phyloP scores from a whole-genome alignment of 2,888 invertebrate genomes.

The Gastrophysa polygoni region DNA sequence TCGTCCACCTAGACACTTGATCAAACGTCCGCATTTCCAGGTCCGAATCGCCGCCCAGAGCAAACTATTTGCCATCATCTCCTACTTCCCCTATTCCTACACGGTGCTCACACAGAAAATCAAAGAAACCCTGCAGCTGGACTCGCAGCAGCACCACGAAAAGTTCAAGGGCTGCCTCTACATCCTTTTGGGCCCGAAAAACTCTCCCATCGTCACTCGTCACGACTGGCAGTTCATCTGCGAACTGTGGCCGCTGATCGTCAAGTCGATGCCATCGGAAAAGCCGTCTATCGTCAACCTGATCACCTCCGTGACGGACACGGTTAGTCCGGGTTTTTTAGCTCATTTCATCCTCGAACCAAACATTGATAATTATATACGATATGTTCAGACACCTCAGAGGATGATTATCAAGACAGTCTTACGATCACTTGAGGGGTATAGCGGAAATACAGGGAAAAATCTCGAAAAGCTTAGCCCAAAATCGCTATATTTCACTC shows the following conservation, averaged over 20 bases:
- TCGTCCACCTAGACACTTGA: too few species aligned
- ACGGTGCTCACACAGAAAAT: slow-evolving; percentile 68
- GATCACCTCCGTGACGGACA: slow-evolving; percentile 63
- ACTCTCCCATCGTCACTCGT: slow-evolving; percentile 68
- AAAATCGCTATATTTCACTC: too few species aligned
- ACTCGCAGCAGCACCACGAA: slow-evolving; percentile 68
- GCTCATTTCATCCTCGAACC: too few species aligned
- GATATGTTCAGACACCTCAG: too few species aligned
- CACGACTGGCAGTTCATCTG: slow-evolving; percentile 77
- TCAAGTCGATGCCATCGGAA: slow-evolving; percentile 81
- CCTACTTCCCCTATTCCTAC: slow-evolving; percentile 74
- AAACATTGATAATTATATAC: too few species aligned
- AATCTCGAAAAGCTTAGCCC: too few species aligned
- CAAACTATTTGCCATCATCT: slow-evolving; percentile 67
- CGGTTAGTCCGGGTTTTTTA: too few species aligned
- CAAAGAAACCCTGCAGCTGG: slow-evolving; percentile 65
- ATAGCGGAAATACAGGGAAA: too few species aligned
- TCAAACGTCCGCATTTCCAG: slow-evolving; percentile 49
- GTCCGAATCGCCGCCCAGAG: slow-evolving; percentile 72
- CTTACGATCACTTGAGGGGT: too few species aligned
- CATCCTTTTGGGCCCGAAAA: slow-evolving; percentile 72
- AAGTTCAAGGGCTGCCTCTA: slow-evolving; percentile 81
- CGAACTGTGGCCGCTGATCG: slow-evolving; percentile 78
- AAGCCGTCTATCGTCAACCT: slow-evolving; percentile 79
- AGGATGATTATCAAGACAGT: too few species aligned